Base-by-base conservation (phyloP, 2,888 invertebrate genomes). In the Diarsia rubi region DNA sequence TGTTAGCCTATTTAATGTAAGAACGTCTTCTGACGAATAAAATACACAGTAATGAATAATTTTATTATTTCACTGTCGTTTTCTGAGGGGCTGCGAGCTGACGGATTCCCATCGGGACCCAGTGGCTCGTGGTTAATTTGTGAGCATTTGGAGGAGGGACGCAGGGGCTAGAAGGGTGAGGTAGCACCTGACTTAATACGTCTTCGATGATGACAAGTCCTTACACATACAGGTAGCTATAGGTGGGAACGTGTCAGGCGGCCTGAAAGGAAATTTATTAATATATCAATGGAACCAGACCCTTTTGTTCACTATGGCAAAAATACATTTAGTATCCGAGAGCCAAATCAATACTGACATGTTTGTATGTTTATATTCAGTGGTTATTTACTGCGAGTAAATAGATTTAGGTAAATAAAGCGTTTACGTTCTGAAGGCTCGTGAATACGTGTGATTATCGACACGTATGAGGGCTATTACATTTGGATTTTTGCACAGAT, bases 121-220 rank as follows among this genome's bases (percentile, higher is more conserved):
- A 86, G 74, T 82, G 84, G 78, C 60, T 84, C 86, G 89, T 84
- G 78, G 69, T 75, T 90, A 88, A 90, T 90, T 84, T 76, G 82
- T 84, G 79, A 83, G 85, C 71, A 82, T 71, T 75, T 67, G 62
- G 64, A 64, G 64, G 66, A 49, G 24, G 42, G 27, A 12, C 11
- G 66, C 64, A 24, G 65, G 42, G n/a, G 54, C n/a, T 11, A 3
- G 27, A 49, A 49, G 24, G 44, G 42, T 42, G 49, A 54, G 44
- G 69, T 73, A 73, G 75, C 73, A 84, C 79, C 86, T 84, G 86
- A 81, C 80, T 85, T 78, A 84, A 78, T 82, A 78, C 78, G 62
- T 69, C 78, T 74, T 73, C 73, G 75, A 79, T 73, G 79, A 73
- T 80, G 85, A 85, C 79, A 84, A 82, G 73, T 70, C 70, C 69